Conservation (phyloP, 2,113 vertebrate genomes). For the Pongo pygmaeus region DNA sequence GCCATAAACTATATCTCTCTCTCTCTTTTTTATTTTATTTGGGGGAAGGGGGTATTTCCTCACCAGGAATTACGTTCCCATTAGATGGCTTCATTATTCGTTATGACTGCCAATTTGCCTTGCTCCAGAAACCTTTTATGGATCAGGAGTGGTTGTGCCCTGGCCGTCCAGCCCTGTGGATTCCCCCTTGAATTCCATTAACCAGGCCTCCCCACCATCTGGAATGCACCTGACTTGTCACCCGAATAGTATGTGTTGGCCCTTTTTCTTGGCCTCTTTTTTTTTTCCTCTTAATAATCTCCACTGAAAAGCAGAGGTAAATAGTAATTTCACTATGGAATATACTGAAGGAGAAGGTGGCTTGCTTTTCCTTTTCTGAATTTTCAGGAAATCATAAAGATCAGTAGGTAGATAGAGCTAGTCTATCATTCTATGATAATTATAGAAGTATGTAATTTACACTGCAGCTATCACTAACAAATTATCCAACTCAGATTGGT, state of each 20-base stretch:
- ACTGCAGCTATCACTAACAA: not conserved
- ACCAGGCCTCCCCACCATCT: not conserved
- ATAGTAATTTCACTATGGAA: constrained; percentile 35
- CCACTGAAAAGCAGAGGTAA: constrained; percentile 46
- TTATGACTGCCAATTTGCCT: not conserved
- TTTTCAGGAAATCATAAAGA: constrained; percentile 15
- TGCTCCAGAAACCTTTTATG: not conserved
- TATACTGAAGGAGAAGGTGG: not conserved
- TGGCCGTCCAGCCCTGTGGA: not conserved
- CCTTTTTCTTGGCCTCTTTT: not conserved
- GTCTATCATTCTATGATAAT: not conserved
- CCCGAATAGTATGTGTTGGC: not conserved
- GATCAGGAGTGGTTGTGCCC: not conserved
- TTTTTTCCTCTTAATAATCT: not conserved
- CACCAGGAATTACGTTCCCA: constrained; percentile 41
- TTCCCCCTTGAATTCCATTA: not conserved
- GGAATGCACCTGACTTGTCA: constrained; percentile 34
- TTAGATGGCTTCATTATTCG: not conserved
- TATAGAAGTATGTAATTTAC: not conserved
- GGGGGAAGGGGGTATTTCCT: not conserved
- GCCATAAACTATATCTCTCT: not conserved
- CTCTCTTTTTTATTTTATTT: not conserved
- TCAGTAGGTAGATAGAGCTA: not conserved
- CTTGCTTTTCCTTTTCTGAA: not conserved
- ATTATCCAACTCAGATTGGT: not conserved